These are phyloP conservation scores for Microctonus aethiopoides DNA, from an alignment of 2,888 invertebrate genomes.

Conservation along the genomic window DNA sequence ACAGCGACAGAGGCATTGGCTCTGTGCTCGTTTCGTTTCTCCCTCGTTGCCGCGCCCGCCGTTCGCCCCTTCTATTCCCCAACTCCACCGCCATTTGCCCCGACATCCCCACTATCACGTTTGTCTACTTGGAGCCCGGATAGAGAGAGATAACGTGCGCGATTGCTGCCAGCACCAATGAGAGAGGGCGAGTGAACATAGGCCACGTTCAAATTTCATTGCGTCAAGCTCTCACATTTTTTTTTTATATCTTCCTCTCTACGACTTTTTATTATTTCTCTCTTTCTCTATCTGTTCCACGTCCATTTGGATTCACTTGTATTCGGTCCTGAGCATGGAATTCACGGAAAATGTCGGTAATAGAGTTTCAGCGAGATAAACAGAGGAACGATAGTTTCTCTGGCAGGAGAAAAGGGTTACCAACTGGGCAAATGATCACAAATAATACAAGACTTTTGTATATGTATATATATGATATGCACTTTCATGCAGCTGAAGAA, in stretches of 20 bases:
- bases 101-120: slow-evolving; percentile 26
- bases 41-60: slow-evolving; percentile 36
- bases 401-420: slow-evolving; percentile 40
- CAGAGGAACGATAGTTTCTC: slow-evolving; percentile 42
- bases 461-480: not conserved
- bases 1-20: slow-evolving; percentile 9
- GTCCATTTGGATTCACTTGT: not conserved
- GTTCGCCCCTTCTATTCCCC: slow-evolving; percentile 23
- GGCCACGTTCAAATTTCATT: slow-evolving; percentile 62
- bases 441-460: not conserved
- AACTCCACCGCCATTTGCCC: not conserved
- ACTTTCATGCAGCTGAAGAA: not conserved
- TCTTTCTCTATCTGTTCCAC: slow-evolving; percentile 28
- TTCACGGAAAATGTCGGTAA: slow-evolving; percentile 57
- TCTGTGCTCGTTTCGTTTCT: slow-evolving; percentile 29
- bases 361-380: slow-evolving; percentile 62
- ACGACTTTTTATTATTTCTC: no score
- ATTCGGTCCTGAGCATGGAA: slow-evolving; percentile 37
- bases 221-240: slow-evolving; percentile 53
- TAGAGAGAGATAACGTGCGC: slow-evolving; percentile 27
- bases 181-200: slow-evolving; percentile 43
- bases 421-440: slow-evolving; percentile 38
- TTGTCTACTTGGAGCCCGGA: slow-evolving; percentile 33
- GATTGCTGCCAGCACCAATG: slow-evolving; percentile 13
- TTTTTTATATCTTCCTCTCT: slow-evolving; percentile 32